These are phyloP conservation scores for Ptilodon capucinus DNA, from an alignment of 2,888 invertebrate genomes.

Conservation along the genomic window DNA sequence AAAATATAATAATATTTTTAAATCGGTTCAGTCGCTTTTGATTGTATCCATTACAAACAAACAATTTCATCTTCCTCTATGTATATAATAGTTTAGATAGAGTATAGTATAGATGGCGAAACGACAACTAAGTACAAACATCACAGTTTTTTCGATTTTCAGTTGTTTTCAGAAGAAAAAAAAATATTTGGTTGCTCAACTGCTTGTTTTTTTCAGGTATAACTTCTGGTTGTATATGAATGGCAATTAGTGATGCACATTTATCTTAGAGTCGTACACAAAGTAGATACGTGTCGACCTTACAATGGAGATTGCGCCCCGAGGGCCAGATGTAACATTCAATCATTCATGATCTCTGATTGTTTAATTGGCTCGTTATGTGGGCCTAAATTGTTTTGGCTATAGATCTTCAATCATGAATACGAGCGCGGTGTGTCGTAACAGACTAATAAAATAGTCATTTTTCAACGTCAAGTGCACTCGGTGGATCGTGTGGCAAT, in stretches of 20 bases:
- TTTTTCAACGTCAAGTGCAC: slow-evolving; percentile 36
- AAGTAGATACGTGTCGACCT: not conserved
- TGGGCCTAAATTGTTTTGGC: slow-evolving; percentile 27
- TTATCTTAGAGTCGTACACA: not conserved
- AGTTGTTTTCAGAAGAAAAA: no score
- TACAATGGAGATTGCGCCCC: not conserved
- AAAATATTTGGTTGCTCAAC: no score
- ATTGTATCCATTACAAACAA: no score
- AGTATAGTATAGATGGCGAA: no score
- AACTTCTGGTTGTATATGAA: not conserved
- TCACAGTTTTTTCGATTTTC: no score
- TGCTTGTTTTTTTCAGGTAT: no score
- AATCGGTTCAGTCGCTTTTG: no score
- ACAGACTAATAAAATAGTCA: slow-evolving; percentile 48
- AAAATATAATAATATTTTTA: no score
- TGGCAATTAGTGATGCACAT: not conserved
- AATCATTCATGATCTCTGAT: slow-evolving; percentile 27
- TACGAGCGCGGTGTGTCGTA: slow-evolving; percentile 40
- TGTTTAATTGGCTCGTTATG: slow-evolving; percentile 20
- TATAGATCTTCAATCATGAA: slow-evolving; percentile 39
- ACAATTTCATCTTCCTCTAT: no score
- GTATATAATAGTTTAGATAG: no score
- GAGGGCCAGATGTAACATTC: slow-evolving; percentile 31
- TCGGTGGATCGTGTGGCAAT: slow-evolving; percentile 25
- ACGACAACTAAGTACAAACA: no score